Base-by-base conservation (phyloP, 2,113 vertebrate species). In the Gymnogyps californianus region DNA sequence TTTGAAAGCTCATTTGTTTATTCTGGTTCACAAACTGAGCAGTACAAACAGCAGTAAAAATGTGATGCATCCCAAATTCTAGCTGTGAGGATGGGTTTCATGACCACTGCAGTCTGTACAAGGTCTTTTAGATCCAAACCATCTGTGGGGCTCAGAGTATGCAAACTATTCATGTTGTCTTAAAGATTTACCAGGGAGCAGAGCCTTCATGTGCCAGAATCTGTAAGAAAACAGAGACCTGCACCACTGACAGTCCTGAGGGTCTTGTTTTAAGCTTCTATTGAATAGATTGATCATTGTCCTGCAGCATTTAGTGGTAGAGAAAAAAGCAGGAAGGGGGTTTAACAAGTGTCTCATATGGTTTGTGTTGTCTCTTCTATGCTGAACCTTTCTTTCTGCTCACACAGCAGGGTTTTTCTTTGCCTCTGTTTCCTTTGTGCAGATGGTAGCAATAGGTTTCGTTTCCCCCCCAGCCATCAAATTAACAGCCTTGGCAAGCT, bases 401-500 rank as follows among this genome's bases (percentile, higher is more conserved):
- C 95, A 46, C 87, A 76, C 95, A 95, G 93, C 74, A 57, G 95
- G 97, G 86, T 89, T 94, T 91, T 94, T 92, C 95, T 94, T 89
- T 94, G 94, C 96, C 94, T 96, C 92, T 28, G 36, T 94, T 95
- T 96, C 95, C 93, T 96, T 96, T 90, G 91, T 93, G 77, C 95
- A 97, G 96, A 96, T 96, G 96, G 96, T 90, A 96, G 95, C 94
- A 97, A 97, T 96, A 96, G 96, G 96, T 94, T 97, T 97, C 36
- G 2, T 91, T 89, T 21, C 57, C 76, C 83, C 89, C 90, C 83
- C 54, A 87, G 94, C 94, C 13, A 8, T 87, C 94, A 89, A 79
- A 93, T 94, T 96, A 94, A 96, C 87, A 79, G 86, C 86, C 89
- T 94, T 95, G 96, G 96, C 57, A 7, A 87, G 77, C 66, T 94